Conservation (phyloP, 2,797 vertebrate genomes). For the Sarcoramphus papa region DNA sequence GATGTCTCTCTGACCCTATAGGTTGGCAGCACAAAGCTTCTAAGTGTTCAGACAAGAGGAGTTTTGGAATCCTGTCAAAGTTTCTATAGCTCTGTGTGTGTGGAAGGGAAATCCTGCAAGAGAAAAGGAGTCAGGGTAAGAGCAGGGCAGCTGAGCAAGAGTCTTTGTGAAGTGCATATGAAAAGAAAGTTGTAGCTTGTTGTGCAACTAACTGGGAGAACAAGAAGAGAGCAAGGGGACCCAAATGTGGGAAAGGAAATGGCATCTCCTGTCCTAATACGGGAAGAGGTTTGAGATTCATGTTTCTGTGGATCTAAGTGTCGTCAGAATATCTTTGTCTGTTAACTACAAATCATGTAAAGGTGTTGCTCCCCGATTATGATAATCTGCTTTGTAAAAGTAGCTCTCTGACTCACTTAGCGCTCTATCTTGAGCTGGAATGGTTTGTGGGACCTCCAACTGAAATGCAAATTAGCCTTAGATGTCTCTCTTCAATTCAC, state of each 20-base stretch:
- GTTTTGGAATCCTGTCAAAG: neutral
- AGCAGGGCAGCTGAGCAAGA: neutral
- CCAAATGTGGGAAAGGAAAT: neutral
- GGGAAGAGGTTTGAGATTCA: neutral
- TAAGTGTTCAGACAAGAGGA: neutral
- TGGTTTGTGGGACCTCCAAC: neutral
- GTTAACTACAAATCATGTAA: neutral
- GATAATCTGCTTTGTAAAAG: neutral
- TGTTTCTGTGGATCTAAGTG: neutral
- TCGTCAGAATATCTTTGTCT: neutral
- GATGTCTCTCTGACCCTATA: neutral
- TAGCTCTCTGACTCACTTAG: neutral
- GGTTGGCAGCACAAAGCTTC: neutral
- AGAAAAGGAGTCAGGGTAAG: neutral
- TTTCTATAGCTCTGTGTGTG: neutral
- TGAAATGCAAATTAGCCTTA: slow-evolving; percentile 37
- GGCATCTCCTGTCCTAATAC: neutral
- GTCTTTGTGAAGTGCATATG: neutral
- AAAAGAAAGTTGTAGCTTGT: neutral
- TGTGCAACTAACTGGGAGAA: neutral
- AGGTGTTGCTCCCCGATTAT: neutral
- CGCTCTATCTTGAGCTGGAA: neutral
- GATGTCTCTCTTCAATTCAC: neutral
- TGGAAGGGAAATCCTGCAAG: neutral
- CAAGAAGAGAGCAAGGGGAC: neutral